phyloP scores from a whole-genome alignment of 2,888 invertebrate species.

The Napeogenes sylphis region DNA sequence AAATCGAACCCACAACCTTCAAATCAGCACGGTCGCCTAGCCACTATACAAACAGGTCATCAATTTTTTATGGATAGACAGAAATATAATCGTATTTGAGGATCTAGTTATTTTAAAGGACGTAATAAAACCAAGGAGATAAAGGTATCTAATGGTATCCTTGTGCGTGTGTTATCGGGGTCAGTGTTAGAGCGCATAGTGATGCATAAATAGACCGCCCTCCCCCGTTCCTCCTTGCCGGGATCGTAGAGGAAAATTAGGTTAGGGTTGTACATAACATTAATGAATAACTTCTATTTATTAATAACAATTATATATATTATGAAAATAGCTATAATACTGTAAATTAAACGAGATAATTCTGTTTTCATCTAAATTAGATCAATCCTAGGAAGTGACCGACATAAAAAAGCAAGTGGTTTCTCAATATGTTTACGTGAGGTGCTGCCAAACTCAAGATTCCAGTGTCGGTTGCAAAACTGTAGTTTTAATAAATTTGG shows the following conservation, averaged over 20 bases:
- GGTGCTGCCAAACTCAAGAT: slow-evolving; percentile 61
- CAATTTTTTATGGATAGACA: too few species aligned
- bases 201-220: slow-evolving; percentile 66
- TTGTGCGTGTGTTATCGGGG: slow-evolving; percentile 73
- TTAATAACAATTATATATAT: neutral
- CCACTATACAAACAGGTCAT: too few species aligned
- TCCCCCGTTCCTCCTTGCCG: slow-evolving; percentile 29
- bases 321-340: neutral
- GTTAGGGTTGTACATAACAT: slow-evolving; percentile 28
- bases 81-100: too few species aligned
- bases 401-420: slow-evolving; percentile 43
- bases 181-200: slow-evolving; percentile 76
- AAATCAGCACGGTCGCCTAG: too few species aligned
- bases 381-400: slow-evolving; percentile 39
- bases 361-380: neutral
- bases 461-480: slow-evolving; percentile 58
- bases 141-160: slow-evolving; percentile 40
- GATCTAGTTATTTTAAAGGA: too few species aligned
- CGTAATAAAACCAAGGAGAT: slow-evolving; percentile 18
- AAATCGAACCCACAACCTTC: too few species aligned
- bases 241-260: slow-evolving; percentile 26
- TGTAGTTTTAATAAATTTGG: slow-evolving; percentile 29
- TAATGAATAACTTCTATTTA: too few species aligned
- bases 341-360: too few species aligned
- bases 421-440: slow-evolving; percentile 67